Percentiles rank a stretch among this genome's conserved stretches.
phyloP scores from a whole-genome alignment of 2,888 invertebrate genomes.

The Pseudococcus viburni region DNA sequence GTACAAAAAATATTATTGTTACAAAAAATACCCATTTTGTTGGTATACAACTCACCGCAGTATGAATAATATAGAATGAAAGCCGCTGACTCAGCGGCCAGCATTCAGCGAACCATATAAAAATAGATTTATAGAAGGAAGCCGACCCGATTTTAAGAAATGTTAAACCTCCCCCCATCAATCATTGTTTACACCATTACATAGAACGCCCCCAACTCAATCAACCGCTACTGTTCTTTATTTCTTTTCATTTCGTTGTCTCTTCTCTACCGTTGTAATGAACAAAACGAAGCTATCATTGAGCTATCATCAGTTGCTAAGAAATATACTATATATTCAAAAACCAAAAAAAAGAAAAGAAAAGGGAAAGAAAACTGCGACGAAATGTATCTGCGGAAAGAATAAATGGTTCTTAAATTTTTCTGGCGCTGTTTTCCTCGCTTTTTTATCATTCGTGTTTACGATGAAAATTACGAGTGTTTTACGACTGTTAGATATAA shows the following conservation, averaged over 20 bases:
- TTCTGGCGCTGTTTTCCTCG: background rate
- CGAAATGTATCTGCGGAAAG: slow-evolving; percentile 1
- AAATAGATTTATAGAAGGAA: slow-evolving; percentile 62
- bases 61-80: slow-evolving; percentile 46
- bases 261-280: slow-evolving; percentile 1
- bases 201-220: slow-evolving; percentile 62
- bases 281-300: slow-evolving; percentile 31
- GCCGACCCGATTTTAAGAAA: slow-evolving; percentile 56
- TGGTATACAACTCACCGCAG: background rate
- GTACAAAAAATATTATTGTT: slow-evolving; percentile 36
- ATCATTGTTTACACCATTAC: slow-evolving; percentile 54
- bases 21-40: slow-evolving; percentile 6
- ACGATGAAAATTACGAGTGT: background rate
- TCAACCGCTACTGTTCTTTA: slow-evolving; percentile 47
- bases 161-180: slow-evolving; percentile 64
- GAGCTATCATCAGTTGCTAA: background rate
- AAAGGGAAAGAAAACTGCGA: slow-evolving; percentile 4
- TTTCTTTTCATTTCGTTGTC: slow-evolving; percentile 59
- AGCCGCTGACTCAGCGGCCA: slow-evolving; percentile 61
- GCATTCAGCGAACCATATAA: slow-evolving; percentile 62
- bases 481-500: background rate
- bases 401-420: slow-evolving; percentile 51
- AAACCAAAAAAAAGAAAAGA: slow-evolving; percentile 13
- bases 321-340: slow-evolving; percentile 37
- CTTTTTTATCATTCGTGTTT: background rate